A percentile compares a stretch with the other conserved stretches of the same genome.
Evolutionary conservation across 2,797 vertebrate genomes (phyloP).

Genomic region (Morus bassanus): DNA sequence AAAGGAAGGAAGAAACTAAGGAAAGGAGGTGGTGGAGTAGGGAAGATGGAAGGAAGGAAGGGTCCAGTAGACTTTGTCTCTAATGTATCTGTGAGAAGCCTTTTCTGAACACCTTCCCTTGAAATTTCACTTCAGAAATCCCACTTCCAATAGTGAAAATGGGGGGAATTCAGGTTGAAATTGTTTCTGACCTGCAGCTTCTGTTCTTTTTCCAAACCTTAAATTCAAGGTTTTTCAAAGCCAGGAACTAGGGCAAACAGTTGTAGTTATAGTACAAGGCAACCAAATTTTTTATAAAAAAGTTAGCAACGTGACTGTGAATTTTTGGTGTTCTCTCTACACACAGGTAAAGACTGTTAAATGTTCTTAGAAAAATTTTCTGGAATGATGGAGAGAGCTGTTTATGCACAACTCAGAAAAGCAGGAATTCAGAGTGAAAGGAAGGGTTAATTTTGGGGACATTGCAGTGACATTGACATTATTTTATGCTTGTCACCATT

Average conservation of each 20-base stretch:
- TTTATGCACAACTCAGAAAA: neutral
- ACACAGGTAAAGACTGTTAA: neutral
- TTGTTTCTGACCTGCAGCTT: neutral
- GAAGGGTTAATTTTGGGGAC: neutral
- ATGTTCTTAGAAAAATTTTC: neutral
- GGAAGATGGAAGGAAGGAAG: neutral
- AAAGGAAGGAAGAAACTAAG: neutral
- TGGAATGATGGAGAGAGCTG: neutral
- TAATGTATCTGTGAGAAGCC: neutral
- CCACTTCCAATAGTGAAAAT: neutral
- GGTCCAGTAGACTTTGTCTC: neutral
- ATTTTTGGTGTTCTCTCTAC: neutral
- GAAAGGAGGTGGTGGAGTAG: neutral
- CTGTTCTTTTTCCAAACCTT: neutral
- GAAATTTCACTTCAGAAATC: neutral
- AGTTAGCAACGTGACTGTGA: neutral
- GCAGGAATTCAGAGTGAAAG: neutral
- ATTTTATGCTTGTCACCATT: slow-evolving; percentile 19
- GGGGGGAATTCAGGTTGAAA: neutral
- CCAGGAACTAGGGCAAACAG: neutral
- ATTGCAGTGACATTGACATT: neutral
- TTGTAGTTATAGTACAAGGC: neutral
- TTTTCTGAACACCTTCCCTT: neutral
- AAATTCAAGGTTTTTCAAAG: neutral
- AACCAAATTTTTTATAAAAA: neutral